Conservation (phyloP, 2,113 vertebrate genomes). For the Nicator chloris region DNA sequence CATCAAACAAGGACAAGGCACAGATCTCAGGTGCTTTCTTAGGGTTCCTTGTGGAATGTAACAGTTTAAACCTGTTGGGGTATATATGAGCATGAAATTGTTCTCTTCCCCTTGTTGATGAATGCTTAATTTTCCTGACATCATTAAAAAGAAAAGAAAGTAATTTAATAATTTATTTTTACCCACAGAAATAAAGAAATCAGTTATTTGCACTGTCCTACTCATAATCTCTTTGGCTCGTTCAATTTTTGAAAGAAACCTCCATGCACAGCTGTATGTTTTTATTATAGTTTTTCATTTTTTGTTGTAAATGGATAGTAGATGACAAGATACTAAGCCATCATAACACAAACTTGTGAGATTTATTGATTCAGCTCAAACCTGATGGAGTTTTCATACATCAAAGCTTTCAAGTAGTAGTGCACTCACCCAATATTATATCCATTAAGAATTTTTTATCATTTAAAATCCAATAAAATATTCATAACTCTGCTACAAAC, state of each 20-base stretch:
- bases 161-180: neutral
- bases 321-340: conserved; percentile 52
- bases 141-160: neutral
- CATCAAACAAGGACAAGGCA: neutral
- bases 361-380: conserved; percentile 71
- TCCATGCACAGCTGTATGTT: neutral
- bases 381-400: conserved; percentile 58
- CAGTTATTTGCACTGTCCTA: neutral
- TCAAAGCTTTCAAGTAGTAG: conserved; percentile 55
- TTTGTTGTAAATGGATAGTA: conserved; percentile 44
- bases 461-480: conserved; percentile 77
- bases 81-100: neutral
- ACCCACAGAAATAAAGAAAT: neutral
- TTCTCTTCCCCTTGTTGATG: neutral
- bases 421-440: conserved; percentile 44
- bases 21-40: neutral
- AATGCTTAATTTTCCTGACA: neutral
- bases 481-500: conserved; percentile 70
- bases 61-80: neutral
- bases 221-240: neutral
- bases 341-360: conserved; percentile 54
- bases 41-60: neutral
- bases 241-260: conserved; percentile 4
- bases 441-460: conserved; percentile 64
- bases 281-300: conserved; percentile 29